Conservation (phyloP, 53 echinoderm and acorn worm species). For the Echinometra lucunter region DNA sequence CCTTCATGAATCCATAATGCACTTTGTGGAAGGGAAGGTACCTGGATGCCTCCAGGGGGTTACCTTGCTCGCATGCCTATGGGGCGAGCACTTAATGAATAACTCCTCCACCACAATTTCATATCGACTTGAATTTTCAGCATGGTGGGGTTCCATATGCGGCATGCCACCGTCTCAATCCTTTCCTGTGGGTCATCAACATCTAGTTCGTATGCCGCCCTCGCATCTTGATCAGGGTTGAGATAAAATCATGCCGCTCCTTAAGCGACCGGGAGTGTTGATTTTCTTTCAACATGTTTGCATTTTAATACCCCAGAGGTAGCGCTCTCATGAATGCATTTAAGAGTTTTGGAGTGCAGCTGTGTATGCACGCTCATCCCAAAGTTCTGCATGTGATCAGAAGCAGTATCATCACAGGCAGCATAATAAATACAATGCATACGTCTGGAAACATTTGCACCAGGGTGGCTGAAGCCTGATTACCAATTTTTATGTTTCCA, state of each 20-base stretch:
- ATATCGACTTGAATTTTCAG: not conserved
- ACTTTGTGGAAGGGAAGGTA: not conserved
- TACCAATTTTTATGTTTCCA: too few relatives aligned
- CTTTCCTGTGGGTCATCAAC: not conserved
- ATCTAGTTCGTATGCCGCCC: not conserved
- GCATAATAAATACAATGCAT: too few relatives aligned
- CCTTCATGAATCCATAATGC: not conserved
- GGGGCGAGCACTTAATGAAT: not conserved
- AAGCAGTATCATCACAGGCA: too few relatives aligned
- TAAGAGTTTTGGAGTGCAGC: not conserved
- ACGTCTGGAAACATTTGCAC: too few relatives aligned
- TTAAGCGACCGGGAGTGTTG: not conserved
- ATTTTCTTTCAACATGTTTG: slow-evolving; percentile 1
- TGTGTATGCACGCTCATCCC: not conserved
- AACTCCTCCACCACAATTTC: not conserved
- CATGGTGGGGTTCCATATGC: not conserved
- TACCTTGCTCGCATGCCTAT: not conserved
- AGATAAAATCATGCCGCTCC: slow-evolving; percentile 1
- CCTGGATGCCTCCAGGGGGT: not conserved
- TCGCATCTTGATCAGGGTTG: not conserved
- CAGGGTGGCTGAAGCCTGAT: too few relatives aligned
- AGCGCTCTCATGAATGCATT: not conserved
- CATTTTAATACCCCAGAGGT: not conserved
- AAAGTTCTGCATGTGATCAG: not conserved
- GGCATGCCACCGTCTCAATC: not conserved